phyloP scores from a whole-genome alignment of 1,140 invertebrate genomes.

The Musca domestica region DNA sequence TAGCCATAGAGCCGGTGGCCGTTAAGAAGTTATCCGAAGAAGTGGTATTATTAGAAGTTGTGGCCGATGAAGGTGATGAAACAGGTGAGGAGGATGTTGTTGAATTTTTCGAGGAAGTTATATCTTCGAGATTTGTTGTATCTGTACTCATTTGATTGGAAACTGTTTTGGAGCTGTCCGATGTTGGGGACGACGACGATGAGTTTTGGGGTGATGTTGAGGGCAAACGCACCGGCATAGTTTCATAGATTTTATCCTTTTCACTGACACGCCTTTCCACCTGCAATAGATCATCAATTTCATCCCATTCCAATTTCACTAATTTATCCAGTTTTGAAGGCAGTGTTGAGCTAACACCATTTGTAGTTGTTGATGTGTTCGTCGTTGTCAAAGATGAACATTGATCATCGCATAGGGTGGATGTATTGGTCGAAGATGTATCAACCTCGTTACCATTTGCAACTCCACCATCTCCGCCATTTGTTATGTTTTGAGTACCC shows the following conservation, averaged over 20 bases:
- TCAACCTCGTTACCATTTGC: slow-evolving; percentile 21
- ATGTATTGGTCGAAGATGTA: slow-evolving; percentile 34
- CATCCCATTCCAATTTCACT: slow-evolving; percentile 64
- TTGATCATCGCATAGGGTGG: slow-evolving; percentile 29
- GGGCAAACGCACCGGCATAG: slow-evolving; percentile 66
- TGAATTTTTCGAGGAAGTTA: slow-evolving; percentile 26
- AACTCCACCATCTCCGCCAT: slow-evolving; percentile 33
- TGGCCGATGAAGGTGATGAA: slow-evolving; percentile 30
- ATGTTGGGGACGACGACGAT: slow-evolving; percentile 52
- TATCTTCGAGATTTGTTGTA: slow-evolving; percentile 29
- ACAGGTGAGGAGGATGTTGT: slow-evolving; percentile 34
- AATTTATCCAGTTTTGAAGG: slow-evolving; percentile 69
- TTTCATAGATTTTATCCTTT: slow-evolving; percentile 68
- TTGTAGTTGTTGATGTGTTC: slow-evolving; percentile 51
- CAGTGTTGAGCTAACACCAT: slow-evolving; percentile 62
- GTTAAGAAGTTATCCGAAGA: slow-evolving; percentile 50
- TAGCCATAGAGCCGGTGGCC: slow-evolving; percentile 42
- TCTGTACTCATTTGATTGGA: slow-evolving; percentile 34
- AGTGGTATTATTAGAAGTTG: slow-evolving; percentile 32
- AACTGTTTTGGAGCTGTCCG: slow-evolving; percentile 44
- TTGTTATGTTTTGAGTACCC: slow-evolving; percentile 35
- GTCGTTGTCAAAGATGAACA: slow-evolving; percentile 22
- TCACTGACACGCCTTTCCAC: slow-evolving; percentile 66
- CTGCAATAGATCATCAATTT: slow-evolving; percentile 68
- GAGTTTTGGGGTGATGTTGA: slow-evolving; percentile 56